phyloP scores from a whole-genome alignment of 2,113 vertebrate genomes.

The Gavialis gangeticus region DNA sequence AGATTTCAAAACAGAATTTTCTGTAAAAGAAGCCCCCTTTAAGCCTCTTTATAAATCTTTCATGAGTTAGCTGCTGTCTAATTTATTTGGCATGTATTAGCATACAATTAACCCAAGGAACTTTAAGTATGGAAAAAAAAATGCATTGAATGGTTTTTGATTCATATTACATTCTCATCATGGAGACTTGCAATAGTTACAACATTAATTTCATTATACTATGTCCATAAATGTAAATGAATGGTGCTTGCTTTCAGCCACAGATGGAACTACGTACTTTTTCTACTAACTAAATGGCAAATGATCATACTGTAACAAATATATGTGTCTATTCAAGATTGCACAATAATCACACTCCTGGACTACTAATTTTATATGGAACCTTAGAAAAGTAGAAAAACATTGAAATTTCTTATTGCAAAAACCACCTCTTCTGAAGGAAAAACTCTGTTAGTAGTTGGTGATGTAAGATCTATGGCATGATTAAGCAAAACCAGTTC shows the following conservation, averaged over 20 bases:
- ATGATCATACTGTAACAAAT: neutral
- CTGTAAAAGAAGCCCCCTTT: slow-evolving; percentile 18
- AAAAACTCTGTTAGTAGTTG: neutral
- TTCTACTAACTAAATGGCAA: neutral
- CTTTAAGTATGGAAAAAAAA: slow-evolving; percentile 15
- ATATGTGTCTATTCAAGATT: neutral
- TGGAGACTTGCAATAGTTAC: neutral
- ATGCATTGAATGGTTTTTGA: slow-evolving; percentile 6
- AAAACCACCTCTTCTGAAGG: neutral
- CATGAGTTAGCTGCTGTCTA: slow-evolving; percentile 23
- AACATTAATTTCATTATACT: slow-evolving; percentile 4
- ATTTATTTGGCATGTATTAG: slow-evolving; percentile 49
- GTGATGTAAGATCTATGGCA: neutral
- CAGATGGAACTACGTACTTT: neutral
- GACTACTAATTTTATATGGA: neutral
- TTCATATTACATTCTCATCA: neutral
- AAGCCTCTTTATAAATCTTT: slow-evolving; percentile 47
- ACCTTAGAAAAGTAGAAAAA: neutral
- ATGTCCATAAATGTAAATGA: neutral
- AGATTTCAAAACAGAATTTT: slow-evolving; percentile 11
- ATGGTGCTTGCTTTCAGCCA: neutral
- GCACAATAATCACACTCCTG: neutral
- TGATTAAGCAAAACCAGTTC: neutral
- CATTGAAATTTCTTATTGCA: neutral
- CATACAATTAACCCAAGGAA: slow-evolving; percentile 52